A percentile compares a stretch with the other conserved stretches of the same genome.
These are phyloP conservation scores for Phlogophora meticulosa DNA, from an alignment of 2,888 invertebrate genomes.

Conservation along the genomic window DNA sequence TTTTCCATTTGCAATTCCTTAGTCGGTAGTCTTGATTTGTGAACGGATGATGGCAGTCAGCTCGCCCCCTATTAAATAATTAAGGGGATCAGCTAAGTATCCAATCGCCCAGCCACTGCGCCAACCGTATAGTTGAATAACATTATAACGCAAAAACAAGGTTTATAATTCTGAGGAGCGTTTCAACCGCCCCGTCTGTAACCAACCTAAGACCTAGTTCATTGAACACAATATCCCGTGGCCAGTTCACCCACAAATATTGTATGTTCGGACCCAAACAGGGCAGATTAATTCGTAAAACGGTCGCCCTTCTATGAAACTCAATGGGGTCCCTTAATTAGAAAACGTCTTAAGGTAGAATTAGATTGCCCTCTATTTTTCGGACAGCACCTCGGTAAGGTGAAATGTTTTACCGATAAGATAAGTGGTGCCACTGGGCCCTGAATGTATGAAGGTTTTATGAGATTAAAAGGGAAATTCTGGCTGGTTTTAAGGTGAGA, in stretches of 20 bases:
- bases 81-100: too few relatives aligned
- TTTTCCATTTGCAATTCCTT: too few relatives aligned
- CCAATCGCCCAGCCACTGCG: too few relatives aligned
- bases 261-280: conserved; percentile 59
- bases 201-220: conserved; percentile 39
- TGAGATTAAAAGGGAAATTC: conserved; percentile 6
- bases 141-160: too few relatives aligned
- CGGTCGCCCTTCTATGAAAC: conserved; percentile 48
- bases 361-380: conserved; percentile 47
- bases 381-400: conserved; percentile 35
- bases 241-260: conserved; percentile 53
- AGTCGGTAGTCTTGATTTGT: too few relatives aligned
- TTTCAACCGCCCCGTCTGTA: conserved; percentile 2
- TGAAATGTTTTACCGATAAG: conserved; percentile 41
- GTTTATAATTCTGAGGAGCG: neutral
- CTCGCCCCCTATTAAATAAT: too few relatives aligned
- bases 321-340: conserved; percentile 63
- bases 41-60: too few relatives aligned
- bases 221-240: conserved; percentile 49
- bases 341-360: conserved; percentile 62
- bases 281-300: conserved; percentile 67
- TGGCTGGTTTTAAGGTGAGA: neutral
- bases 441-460: conserved; percentile 39
- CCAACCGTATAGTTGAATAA: too few relatives aligned
- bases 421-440: conserved; percentile 41